Conservation (phyloP, 2,113 vertebrate species). For the Lepus americanus region DNA sequence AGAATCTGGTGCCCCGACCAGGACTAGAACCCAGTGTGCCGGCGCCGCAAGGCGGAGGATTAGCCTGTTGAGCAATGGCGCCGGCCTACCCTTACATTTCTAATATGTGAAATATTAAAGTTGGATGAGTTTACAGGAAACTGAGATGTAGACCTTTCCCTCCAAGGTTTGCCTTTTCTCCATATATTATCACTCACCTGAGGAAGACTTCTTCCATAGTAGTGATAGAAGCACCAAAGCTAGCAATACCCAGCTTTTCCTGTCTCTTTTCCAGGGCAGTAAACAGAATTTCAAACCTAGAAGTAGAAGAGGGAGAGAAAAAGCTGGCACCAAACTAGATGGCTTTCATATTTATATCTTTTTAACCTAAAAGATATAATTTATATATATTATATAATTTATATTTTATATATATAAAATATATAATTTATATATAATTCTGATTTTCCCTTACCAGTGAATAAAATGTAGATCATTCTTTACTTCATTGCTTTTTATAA, state of each 20-base stretch:
- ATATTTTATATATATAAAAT: too few species aligned
- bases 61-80: too few species aligned
- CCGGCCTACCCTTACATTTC: background rate
- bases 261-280: slow-evolving; percentile 94
- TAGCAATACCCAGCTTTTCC: slow-evolving; percentile 94
- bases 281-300: slow-evolving; percentile 95
- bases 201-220: slow-evolving; percentile 99
- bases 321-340: background rate
- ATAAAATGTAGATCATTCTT: background rate
- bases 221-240: slow-evolving; percentile 94
- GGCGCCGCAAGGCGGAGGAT: too few species aligned
- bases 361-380: background rate
- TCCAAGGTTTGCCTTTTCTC: background rate
- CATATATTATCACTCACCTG: slow-evolving; percentile 85
- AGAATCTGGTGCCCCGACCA: too few species aligned
- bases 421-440: too few species aligned
- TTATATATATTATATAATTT: too few species aligned
- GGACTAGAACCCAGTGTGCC: too few species aligned
- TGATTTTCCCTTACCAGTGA: background rate
- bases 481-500: background rate
- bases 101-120: background rate
- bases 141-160: background rate
- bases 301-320: background rate
- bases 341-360: background rate
- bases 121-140: background rate